Evolutionary conservation across 2,888 invertebrate species (phyloP), one percentile per base, ranked within the genome.

Genomic region (Orchestes rusci): DNA sequence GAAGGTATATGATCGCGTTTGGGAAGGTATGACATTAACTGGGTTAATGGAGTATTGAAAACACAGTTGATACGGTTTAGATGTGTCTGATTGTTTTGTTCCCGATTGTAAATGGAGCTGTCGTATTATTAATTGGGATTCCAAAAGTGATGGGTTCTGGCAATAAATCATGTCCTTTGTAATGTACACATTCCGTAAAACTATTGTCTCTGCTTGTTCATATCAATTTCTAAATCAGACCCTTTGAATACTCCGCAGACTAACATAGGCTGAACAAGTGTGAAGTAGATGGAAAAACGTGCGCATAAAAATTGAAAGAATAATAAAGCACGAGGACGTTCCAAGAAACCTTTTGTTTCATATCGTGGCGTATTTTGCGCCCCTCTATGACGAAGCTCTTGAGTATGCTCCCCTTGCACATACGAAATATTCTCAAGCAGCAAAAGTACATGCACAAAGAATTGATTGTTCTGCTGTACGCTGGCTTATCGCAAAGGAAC

Each of bases 221-320:
- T 31, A 39, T 37, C 28, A 23, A 36, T 36, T 28, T 28, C 10
- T 8, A 37, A 37, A 37, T 37, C 37, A 37, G 18, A 10, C 19
- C 16, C 16, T 37, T 28, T 37, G 28, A 10, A 13, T 29, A 23
- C 18, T n/a, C 32, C 27, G 33, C 38, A 38, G 43, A 43, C 38
- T 18, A 32, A 37, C 29, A 37, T 27, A 20, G 30, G 17, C 38
- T 23, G 32, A 46, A 38, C 43, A 30, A 32, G 28, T 23, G 27
- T 29, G 39, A 43, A 42, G 36, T 16, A 47, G 39, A 42, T 35
- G 34, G 39, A 16, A 18, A 43, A 39, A 47, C 39, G 43, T 39
- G 47, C 42, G 41, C 47, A 47, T 43, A 47, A 47, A 41, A 47
- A 47, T 47, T 39, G 38, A 42, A 47, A 47, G 42, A 34, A 45